These are phyloP conservation scores for Butorides virescens DNA, from an alignment of 2,113 vertebrate genomes.

Conservation along the genomic window DNA sequence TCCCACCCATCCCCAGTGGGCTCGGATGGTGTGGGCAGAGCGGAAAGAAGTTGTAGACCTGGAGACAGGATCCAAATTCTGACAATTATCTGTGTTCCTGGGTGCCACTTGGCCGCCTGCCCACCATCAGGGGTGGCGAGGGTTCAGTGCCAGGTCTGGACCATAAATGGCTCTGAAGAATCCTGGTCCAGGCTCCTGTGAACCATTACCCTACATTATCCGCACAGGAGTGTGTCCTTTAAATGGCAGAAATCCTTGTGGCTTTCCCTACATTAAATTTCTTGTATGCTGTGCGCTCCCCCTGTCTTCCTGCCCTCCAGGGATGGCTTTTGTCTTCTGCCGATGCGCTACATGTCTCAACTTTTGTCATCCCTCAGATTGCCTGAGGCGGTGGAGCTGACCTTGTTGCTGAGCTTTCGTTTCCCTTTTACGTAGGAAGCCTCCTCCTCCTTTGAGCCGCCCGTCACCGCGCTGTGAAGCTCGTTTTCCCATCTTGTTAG, in stretches of 20 bases:
- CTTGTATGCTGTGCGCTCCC: not conserved
- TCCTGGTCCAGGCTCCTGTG: not conserved
- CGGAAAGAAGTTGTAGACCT: not conserved
- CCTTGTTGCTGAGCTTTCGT: slow-evolving; percentile 35
- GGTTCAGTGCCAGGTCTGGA: not conserved
- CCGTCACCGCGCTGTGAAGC: not conserved
- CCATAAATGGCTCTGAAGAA: not conserved
- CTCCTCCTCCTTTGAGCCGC: not conserved
- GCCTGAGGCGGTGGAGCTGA: slow-evolving; percentile 65
- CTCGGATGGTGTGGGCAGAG: not conserved
- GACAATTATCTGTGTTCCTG: not conserved
- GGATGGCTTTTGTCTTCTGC: slow-evolving; percentile 65
- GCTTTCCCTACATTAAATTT: not conserved
- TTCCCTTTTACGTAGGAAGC: slow-evolving; percentile 5
- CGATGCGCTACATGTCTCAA: slow-evolving; percentile 34
- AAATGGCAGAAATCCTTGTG: not conserved
- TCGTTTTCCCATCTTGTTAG: not conserved
- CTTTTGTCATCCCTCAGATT: slow-evolving; percentile 62
- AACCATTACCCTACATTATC: not conserved
- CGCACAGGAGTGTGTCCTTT: not conserved
- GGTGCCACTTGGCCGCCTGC: not conserved
- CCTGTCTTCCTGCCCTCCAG: slow-evolving; percentile 20
- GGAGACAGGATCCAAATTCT: not conserved
- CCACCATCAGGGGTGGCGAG: not conserved
- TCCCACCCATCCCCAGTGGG: not conserved